phyloP scores from a whole-genome alignment of 1,140 invertebrate genomes.

The Leucophenga varia region DNA sequence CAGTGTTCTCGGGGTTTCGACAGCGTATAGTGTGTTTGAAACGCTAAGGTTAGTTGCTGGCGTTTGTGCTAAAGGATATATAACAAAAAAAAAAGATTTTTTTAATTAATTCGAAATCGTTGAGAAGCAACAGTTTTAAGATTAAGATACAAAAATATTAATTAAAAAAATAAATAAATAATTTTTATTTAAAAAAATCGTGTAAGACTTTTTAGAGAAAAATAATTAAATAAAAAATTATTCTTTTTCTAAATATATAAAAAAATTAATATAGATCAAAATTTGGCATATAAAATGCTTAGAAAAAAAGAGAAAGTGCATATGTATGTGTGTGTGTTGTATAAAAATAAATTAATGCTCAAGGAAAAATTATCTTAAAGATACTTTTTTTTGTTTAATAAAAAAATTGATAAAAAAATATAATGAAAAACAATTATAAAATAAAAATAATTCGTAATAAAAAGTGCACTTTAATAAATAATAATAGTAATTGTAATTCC shows the following conservation, averaged over 20 bases:
- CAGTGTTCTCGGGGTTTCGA: constrained; percentile 58
- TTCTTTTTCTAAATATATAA: no score
- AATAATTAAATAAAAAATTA: no score
- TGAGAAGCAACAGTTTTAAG: background rate
- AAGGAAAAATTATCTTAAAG: background rate
- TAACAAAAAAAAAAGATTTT: no score
- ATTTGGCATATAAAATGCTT: constrained; percentile 5
- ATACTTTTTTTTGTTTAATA: no score
- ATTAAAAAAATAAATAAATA: constrained; percentile 5
- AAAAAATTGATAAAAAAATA: background rate
- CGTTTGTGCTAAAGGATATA: no score
- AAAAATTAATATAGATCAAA: no score
- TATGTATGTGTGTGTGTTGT: constrained; percentile 46
- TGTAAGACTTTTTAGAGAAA: no score
- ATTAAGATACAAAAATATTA: constrained; percentile 1
- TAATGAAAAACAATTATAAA: constrained; percentile 15
- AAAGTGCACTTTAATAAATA: constrained; percentile 5
- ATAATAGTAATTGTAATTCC: background rate
- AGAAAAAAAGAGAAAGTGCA: constrained; percentile 20
- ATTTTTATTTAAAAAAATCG: constrained; percentile 2
- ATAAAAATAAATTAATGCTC: constrained; percentile 20
- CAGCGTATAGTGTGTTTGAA: constrained; percentile 58
- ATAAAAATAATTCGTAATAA: constrained; percentile 6
- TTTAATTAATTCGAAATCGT: constrained; percentile 9
- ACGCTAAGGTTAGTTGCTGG: constrained; percentile 57